Conservation (phyloP, 2,888 invertebrate species). For the Eurois occulta region DNA sequence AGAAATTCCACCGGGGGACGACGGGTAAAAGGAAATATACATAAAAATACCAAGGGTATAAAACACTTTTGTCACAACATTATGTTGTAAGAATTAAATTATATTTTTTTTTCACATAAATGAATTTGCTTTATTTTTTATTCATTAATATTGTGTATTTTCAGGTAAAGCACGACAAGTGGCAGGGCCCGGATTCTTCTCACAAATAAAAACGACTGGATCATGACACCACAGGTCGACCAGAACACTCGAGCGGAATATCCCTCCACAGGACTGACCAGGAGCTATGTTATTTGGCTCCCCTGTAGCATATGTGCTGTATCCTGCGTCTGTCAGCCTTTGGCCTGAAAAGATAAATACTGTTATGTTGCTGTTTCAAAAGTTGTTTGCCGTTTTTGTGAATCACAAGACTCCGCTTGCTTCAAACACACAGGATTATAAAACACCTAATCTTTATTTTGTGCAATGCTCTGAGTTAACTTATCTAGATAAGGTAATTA, state of each 20-base stretch:
- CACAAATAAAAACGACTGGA: constrained; percentile 45
- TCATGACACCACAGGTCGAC: constrained; percentile 71
- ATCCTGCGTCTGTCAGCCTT: constrained; percentile 73
- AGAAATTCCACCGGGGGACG: not conserved
- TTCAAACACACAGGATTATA: not conserved
- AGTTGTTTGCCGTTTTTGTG: not conserved
- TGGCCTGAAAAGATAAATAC: constrained; percentile 66
- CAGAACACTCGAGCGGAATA: constrained; percentile 67
- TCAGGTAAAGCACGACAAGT: constrained; percentile 15
- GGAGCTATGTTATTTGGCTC: constrained; percentile 71
- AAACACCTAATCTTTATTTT: not conserved
- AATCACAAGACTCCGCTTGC: not conserved
- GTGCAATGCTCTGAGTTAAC: not conserved
- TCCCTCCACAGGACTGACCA: constrained; percentile 72
- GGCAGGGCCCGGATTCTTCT: constrained; percentile 41
- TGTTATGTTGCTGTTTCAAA: not conserved
- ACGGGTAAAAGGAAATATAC: not conserved
- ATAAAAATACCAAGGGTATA: too few relatives aligned
- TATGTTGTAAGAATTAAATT: not conserved
- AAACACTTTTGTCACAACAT: not conserved
- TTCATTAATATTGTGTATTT: not conserved
- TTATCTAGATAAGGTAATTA: not conserved
- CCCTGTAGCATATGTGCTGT: constrained; percentile 66
- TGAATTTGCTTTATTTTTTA: not conserved
- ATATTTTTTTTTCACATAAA: not conserved